Conservation (phyloP, 2,888 invertebrate genomes). For the Hecatera dysodea region DNA sequence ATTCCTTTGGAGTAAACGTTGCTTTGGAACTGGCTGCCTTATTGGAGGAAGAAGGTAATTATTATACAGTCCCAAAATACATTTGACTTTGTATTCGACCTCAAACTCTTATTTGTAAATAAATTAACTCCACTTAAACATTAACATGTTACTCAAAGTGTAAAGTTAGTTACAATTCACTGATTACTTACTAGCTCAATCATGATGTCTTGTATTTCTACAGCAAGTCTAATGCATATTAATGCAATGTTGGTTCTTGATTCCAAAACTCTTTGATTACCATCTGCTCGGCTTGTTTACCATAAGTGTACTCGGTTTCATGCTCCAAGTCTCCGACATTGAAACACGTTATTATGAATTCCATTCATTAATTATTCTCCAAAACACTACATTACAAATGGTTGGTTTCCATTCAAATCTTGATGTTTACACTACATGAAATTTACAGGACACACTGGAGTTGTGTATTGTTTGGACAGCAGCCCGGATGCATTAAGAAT, state of each 20-base stretch:
- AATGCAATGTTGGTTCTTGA: conserved; percentile 47
- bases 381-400: conserved; percentile 44
- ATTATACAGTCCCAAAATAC: background rate
- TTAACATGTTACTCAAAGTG: conserved; percentile 4
- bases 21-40: conserved; percentile 78
- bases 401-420: conserved; percentile 50
- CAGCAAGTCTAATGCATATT: conserved; percentile 39
- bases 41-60: conserved; percentile 80
- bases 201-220: conserved; percentile 21
- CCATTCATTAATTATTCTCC: conserved; percentile 52
- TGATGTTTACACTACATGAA: conserved; percentile 49
- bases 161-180: conserved; percentile 22
- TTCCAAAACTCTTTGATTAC: conserved; percentile 44
- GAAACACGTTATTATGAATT: conserved; percentile 52
- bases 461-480: conserved; percentile 77
- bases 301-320: conserved; percentile 41
- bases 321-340: conserved; percentile 30
- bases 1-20: conserved; percentile 78
- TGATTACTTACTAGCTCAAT: conserved; percentile 24
- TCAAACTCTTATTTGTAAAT: conserved; percentile 1
- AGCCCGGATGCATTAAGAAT: conserved; percentile 75
- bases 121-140: background rate
- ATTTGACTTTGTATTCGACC: background rate
- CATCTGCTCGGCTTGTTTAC: conserved; percentile 49
- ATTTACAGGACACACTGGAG: conserved; percentile 74